Evolutionary conservation across 2,888 invertebrate genomes (phyloP).

Genomic region (Phasia obesa): DNA sequence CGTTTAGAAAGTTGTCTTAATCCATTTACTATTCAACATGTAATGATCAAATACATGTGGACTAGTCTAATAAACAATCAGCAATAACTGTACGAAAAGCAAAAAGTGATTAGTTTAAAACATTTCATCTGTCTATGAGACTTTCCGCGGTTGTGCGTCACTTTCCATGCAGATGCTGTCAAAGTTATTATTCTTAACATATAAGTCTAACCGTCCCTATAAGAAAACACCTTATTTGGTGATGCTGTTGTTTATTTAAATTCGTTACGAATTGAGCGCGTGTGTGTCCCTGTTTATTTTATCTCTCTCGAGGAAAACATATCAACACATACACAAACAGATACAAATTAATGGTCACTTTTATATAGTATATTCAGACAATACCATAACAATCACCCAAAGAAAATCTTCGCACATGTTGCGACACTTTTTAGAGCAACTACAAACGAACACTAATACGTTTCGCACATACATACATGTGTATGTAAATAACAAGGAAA

Average conservation of each 20-base stretch:
- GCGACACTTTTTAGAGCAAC: not conserved
- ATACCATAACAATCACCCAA: constrained; percentile 51
- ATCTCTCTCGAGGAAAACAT: not conserved
- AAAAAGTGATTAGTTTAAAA: no score
- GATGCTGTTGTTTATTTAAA: not conserved
- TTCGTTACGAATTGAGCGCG: not conserved
- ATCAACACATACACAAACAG: not conserved
- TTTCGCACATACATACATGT: constrained; percentile 19
- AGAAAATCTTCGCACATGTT: constrained; percentile 30
- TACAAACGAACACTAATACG: constrained; percentile 9
- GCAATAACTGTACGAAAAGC: no score
- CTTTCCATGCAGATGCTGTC: no score
- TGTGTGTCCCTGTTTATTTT: not conserved
- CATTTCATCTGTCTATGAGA: no score
- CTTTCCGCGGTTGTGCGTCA: no score
- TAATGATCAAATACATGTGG: no score
- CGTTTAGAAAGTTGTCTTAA: no score
- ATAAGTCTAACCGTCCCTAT: no score
- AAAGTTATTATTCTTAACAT: no score
- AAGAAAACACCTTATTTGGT: not conserved
- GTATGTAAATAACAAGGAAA: constrained; percentile 1
- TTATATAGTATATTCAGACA: constrained; percentile 11
- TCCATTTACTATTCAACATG: no score
- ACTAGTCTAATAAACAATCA: no score
- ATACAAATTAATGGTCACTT: constrained; percentile 46